Evolutionary conservation across 2,888 invertebrate genomes (phyloP), one percentile per base, ranked within the genome.

Genomic region (Plebejus anna): DNA sequence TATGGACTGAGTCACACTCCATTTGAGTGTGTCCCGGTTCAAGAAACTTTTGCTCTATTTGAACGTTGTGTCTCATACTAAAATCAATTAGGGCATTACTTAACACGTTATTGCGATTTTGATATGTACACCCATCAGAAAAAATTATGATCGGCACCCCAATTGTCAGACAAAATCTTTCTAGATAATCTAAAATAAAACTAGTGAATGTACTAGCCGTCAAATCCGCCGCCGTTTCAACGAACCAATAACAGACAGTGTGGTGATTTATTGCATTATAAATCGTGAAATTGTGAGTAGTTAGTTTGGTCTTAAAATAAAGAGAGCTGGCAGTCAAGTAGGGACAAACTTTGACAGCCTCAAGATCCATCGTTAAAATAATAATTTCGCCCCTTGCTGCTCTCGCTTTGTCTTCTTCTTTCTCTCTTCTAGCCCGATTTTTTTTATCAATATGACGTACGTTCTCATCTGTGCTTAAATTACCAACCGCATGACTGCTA

Each of bases 1-100:
- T 78, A 76, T 77, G 82, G 75, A 79, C 77, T 11, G 76, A 77
- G 42, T 79, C 77, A 71, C 75, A 76, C 51, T 79, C 79, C 80
- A 79, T 79, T 73, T 78, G 79, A 3, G 79, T 79, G 59, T 78
- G 80, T 22, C 80, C 79, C 13, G 70, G 75, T 66, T 78, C 78
- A 3, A 80, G 59, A 70, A 72, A 79, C 42, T 32, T 32, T 32
- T 32, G 32, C 32, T 32, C 32, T 32, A 32, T 32, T 32, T 32
- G 32, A 32, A 32, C 32, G 32, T 32, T 32, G 32, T 32, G 32
- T 32, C 32, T 32, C 32, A 32, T 32, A 32, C 32, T 32, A 32
- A 32, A 32, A 32, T 32, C 32, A 32, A 32, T 32, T 32, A 32
- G 32, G 32, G 32, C 32, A 32, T 32, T 32, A 32, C 32, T 32